Evolutionary conservation across 2,113 vertebrate species (phyloP).

Genomic region (Megaleporinus macrocephalus): DNA sequence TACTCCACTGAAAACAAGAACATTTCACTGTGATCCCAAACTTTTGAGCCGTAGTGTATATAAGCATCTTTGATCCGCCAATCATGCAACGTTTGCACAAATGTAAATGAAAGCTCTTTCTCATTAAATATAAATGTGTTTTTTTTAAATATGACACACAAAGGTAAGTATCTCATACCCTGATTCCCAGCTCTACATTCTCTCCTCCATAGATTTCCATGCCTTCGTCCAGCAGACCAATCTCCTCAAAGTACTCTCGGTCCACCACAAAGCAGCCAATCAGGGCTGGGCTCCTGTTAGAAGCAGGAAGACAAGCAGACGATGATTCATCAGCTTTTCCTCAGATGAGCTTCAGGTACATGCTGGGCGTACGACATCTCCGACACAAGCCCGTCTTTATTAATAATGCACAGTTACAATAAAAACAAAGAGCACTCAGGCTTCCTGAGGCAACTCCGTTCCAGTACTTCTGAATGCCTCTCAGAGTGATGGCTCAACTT

Average conservation of each 20-base stretch:
- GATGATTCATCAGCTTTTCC: conserved; percentile 18
- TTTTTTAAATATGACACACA: neutral
- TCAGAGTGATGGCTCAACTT: neutral
- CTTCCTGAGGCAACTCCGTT: neutral
- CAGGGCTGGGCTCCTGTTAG: conserved; percentile 90
- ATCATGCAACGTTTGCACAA: too few species aligned
- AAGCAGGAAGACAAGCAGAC: conserved; percentile 41
- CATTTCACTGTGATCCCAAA: too few species aligned
- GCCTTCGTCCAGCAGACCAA: conserved; percentile 95
- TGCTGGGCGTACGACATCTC: neutral
- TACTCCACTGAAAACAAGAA: too few species aligned
- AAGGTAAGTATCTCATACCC: conserved; percentile 82
- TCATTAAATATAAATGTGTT: neutral
- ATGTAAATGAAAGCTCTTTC: neutral
- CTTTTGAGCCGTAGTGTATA: too few species aligned
- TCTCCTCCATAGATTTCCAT: conserved; percentile 99
- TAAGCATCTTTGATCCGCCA: too few species aligned
- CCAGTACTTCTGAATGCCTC: neutral
- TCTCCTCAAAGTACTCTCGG: conserved; percentile 96
- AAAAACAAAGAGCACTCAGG: neutral
- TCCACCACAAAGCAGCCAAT: conserved; percentile 99
- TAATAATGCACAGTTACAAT: conserved; percentile 7
- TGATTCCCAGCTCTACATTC: conserved; percentile 95
- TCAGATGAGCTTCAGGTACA: neutral
- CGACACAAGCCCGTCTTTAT: neutral